phyloP scores from a whole-genome alignment of 2,797 vertebrate species.

The Syngnathus rostellatus region DNA sequence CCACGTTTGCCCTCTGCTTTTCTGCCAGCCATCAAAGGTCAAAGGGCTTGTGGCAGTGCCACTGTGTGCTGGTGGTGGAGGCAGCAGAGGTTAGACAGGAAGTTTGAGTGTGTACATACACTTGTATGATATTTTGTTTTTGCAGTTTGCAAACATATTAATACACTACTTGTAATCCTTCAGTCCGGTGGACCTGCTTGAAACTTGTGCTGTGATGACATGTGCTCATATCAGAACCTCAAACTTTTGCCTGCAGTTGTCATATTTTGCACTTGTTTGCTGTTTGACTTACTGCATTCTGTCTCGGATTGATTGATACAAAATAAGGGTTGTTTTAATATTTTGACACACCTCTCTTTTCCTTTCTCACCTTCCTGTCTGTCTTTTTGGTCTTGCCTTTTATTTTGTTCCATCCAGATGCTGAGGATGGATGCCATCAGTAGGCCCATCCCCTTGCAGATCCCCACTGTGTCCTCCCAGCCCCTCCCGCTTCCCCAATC shows the following conservation, averaged over 20 bases:
- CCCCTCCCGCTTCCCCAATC: constrained; percentile 50
- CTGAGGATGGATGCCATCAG: constrained; percentile 71
- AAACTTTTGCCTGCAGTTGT: background rate
- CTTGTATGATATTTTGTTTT: constrained; percentile 21
- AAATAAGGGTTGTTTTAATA: background rate
- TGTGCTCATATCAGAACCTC: background rate
- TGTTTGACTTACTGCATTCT: constrained; percentile 15
- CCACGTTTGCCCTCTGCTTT: constrained; percentile 44
- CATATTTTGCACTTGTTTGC: background rate
- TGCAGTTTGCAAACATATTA: background rate
- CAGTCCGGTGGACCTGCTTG: background rate
- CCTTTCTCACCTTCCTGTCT: background rate
- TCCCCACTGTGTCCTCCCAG: constrained; percentile 56
- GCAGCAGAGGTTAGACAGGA: constrained; percentile 83
- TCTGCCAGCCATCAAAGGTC: constrained; percentile 78
- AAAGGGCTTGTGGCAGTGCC: constrained; percentile 75
- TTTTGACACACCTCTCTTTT: background rate
- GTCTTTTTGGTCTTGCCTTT: background rate
- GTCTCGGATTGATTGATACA: constrained; percentile 3
- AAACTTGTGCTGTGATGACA: background rate
- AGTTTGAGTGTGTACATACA: constrained; percentile 33
- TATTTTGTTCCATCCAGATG: constrained; percentile 42
- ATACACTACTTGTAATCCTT: background rate
- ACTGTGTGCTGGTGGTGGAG: constrained; percentile 80
- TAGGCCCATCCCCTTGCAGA: constrained; percentile 75